phyloP scores from a whole-genome alignment of 2,888 invertebrate species.

The Diaprepes abbreviatus region DNA sequence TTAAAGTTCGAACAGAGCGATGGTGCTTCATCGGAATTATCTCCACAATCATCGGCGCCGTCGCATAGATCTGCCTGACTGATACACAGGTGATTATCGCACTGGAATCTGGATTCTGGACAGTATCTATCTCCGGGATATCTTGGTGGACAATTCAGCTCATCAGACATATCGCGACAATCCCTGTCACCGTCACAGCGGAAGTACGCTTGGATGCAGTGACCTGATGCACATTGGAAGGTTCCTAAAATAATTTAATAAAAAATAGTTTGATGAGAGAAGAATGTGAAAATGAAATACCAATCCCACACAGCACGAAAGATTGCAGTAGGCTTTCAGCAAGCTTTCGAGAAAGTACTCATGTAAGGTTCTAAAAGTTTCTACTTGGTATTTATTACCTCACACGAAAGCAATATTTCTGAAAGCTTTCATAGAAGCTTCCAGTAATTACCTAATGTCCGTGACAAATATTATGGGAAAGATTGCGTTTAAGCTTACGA shows the following conservation, averaged over 20 bases:
- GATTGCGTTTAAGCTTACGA: no score
- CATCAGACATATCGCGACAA: conserved; percentile 91
- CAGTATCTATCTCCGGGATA: conserved; percentile 91
- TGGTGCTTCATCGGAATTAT: conserved; percentile 88
- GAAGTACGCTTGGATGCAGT: conserved; percentile 91
- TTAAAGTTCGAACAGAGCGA: conserved; percentile 86
- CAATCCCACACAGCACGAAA: no score
- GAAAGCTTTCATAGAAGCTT: no score
- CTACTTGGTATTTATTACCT: no score
- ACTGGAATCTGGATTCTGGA: conserved; percentile 91
- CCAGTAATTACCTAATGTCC: no score
- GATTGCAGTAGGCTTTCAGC: no score
- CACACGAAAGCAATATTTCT: no score
- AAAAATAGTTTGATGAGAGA: no score
- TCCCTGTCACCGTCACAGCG: conserved; percentile 92
- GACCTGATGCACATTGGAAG: conserved; percentile 93
- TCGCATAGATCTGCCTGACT: conserved; percentile 92
- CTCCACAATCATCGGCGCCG: conserved; percentile 93
- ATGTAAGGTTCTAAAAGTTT: no score
- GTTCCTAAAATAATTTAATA: conserved; percentile 66
- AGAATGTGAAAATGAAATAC: no score
- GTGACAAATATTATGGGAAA: no score
- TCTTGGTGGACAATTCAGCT: conserved; percentile 89
- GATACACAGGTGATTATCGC: conserved; percentile 92
- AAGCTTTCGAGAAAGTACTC: no score